A percentile compares a stretch with the other conserved stretches of the same genome.
phyloP scores from a whole-genome alignment of 2,797 vertebrate species.

The Thaleichthys pacificus region DNA sequence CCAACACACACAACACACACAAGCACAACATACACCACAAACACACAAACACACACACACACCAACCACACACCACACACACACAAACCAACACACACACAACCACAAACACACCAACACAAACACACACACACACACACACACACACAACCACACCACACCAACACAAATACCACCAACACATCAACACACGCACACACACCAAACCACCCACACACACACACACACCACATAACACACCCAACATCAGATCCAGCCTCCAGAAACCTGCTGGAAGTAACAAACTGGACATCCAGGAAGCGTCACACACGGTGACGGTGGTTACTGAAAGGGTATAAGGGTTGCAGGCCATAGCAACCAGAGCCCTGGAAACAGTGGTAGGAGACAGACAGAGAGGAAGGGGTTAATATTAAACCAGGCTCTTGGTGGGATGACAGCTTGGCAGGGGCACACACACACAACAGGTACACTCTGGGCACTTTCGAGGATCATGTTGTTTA shows the following conservation, averaged over 20 bases:
- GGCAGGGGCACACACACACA: no score
- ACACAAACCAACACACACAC: not conserved
- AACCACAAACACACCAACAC: not conserved
- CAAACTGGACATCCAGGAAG: constrained; percentile 51
- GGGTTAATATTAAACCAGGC: constrained; percentile 60
- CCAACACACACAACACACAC: no score
- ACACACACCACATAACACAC: not conserved
- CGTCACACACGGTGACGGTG: constrained; percentile 43
- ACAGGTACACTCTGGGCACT: no score
- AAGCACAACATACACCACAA: no score
- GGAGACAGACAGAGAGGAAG: constrained; percentile 34
- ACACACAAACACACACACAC: not conserved
- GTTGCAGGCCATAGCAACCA: constrained; percentile 39
- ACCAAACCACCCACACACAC: not conserved
- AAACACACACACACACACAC: not conserved
- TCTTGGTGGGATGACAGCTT: not conserved
- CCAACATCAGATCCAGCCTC: no score
- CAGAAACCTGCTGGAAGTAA: constrained; percentile 21
- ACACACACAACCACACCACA: not conserved
- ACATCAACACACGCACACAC: constrained; percentile 11
- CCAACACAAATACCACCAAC: constrained; percentile 14
- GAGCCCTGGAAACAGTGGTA: not conserved
- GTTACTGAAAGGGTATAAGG: constrained; percentile 31
- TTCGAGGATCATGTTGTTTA: no score
- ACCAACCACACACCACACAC: not conserved